Conservation (phyloP, 1,140 invertebrate species). For the Aethina tumida region DNA sequence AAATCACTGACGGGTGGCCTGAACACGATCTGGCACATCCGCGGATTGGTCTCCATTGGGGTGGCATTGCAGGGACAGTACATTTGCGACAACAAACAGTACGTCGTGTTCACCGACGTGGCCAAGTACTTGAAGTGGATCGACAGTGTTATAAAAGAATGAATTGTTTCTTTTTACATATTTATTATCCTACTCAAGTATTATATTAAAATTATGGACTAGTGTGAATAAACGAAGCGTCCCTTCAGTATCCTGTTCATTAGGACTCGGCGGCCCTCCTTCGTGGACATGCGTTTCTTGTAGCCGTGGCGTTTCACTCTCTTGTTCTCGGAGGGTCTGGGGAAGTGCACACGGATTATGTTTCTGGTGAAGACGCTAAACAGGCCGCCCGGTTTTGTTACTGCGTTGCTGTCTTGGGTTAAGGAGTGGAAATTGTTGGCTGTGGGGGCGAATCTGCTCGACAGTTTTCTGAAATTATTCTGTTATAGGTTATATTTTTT, state of each 20-base stretch:
- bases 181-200: no score
- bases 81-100: slow-evolving; percentile 42
- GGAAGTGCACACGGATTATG: slow-evolving; percentile 56
- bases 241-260: slow-evolving; percentile 69
- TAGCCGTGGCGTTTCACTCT: slow-evolving; percentile 61
- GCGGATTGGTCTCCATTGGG: slow-evolving; percentile 46
- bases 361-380: slow-evolving; percentile 33
- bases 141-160: no score
- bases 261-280: slow-evolving; percentile 51
- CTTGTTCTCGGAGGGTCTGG: slow-evolving; percentile 57
- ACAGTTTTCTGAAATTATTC: no score
- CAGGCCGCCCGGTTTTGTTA: slow-evolving; percentile 24
- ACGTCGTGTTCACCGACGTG: slow-evolving; percentile 46
- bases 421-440: slow-evolving; percentile 7
- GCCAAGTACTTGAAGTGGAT: slow-evolving; percentile 45
- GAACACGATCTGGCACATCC: slow-evolving; percentile 38
- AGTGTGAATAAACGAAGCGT: slow-evolving; percentile 58
- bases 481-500: no score
- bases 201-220: slow-evolving; percentile 13
- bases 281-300: slow-evolving; percentile 55
- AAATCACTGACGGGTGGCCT: slow-evolving; percentile 11
- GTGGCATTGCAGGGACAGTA: slow-evolving; percentile 34
- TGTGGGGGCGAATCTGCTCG: no score
- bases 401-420: not conserved
- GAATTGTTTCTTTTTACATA: no score